Evolutionary conservation across 2,888 invertebrate species (phyloP), one percentile per base, ranked within the genome.

Genomic region (Drosophila tripunctata): DNA sequence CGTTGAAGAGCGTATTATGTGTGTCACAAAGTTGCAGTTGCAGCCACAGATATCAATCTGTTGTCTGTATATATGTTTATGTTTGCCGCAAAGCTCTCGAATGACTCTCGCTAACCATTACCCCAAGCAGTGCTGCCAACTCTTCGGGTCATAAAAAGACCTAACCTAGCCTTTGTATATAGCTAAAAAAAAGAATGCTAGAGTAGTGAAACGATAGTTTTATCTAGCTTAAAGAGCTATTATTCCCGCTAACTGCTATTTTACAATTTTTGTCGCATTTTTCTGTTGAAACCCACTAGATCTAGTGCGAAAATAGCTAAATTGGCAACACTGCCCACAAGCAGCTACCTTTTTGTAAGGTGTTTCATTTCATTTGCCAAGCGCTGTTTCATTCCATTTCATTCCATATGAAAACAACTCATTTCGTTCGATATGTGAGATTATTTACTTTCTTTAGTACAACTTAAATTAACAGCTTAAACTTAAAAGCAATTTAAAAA

Each of bases 61-160:
- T 52, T 61, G 65, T 27, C 10, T 27, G 27, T 27, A 10, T 27
- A 27, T 27, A 27, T 10, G 10, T 27, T 27, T 66, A 45, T n/a
- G n/a, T n/a, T 47, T 62, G 75, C 75, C 66, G 60, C 70, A 70
- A 66, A 71, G 17, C 72, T 55, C 71, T 65, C 51, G 36, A 71
- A 56, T 73, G 45, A 30, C 61, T n/a, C 15, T 8, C 10, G 21
- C 22, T 10, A 2, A 0, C 31, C 17, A n/a, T 2, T 10, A 2
- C 4, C 36, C 3, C n/a, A n/a, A n/a, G n/a, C n/a, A n/a, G n/a
- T n/a, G n/a, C n/a, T n/a, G n/a, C n/a, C n/a, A n/a, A n/a, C n/a
- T n/a, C n/a, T n/a, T n/a, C n/a, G n/a, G n/a, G n/a, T n/a, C n/a
- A n/a, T n/a, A n/a, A n/a, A n/a, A n/a, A n/a, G n/a, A n/a, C n/a